Conservation (phyloP, 1,140 invertebrate species). For the Maniola jurtina region DNA sequence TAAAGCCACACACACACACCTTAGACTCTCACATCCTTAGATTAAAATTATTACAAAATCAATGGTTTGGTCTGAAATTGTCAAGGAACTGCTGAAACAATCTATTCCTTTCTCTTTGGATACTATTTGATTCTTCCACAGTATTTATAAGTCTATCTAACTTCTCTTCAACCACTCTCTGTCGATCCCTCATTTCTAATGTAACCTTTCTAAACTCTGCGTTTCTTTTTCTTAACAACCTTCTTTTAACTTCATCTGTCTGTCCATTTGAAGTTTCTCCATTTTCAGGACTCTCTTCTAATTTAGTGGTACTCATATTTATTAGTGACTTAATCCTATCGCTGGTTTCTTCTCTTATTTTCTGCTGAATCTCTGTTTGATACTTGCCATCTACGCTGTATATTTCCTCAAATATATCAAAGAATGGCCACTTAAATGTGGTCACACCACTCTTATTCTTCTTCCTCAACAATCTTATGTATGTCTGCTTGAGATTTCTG, state of each 20-base stretch:
- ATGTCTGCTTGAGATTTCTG: slow-evolving; percentile 69
- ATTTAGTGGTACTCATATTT: slow-evolving; percentile 45
- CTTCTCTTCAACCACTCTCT: slow-evolving; percentile 64
- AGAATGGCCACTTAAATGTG: slow-evolving; percentile 67
- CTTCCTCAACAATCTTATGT: slow-evolving; percentile 62
- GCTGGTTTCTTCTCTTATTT: slow-evolving; percentile 51
- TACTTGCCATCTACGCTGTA: slow-evolving; percentile 64
- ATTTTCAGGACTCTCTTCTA: slow-evolving; percentile 46
- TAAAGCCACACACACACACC: no score
- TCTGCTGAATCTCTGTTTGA: slow-evolving; percentile 64
- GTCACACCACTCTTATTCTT: slow-evolving; percentile 51
- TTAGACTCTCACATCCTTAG: background rate
- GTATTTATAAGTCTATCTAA: slow-evolving; percentile 71
- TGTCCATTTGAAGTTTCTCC: slow-evolving; percentile 49
- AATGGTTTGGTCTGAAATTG: slow-evolving; percentile 31
- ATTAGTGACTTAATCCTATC: slow-evolving; percentile 58
- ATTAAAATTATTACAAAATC: background rate
- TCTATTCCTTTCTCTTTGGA: slow-evolving; percentile 66
- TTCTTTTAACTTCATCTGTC: slow-evolving; percentile 54
- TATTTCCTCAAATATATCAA: slow-evolving; percentile 68
- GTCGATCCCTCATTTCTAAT: slow-evolving; percentile 66
- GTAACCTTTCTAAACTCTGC: slow-evolving; percentile 65
- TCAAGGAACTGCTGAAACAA: slow-evolving; percentile 67
- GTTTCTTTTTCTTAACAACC: slow-evolving; percentile 55
- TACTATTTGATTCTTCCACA: slow-evolving; percentile 70